These are phyloP conservation scores for Benthosema pterotum DNA, from an alignment of 2,797 vertebrate species.

Conservation along the genomic window DNA sequence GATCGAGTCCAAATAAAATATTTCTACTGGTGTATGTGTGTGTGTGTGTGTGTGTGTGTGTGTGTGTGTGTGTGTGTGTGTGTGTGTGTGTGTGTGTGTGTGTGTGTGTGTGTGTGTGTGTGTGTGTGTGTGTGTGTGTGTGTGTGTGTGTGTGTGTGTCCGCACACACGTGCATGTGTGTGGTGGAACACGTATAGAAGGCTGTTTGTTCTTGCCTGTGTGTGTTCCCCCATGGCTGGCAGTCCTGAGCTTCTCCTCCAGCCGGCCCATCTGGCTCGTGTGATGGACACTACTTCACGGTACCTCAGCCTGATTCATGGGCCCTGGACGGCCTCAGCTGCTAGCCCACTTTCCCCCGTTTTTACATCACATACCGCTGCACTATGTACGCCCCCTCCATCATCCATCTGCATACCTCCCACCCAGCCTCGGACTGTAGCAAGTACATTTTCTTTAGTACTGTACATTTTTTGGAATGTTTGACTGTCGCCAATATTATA, in stretches of 20 bases:
- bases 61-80: background rate
- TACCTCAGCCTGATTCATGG: slow-evolving; percentile 77
- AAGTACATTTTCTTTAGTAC: too few species aligned
- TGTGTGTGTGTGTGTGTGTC: background rate
- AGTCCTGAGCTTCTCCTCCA: slow-evolving; percentile 34
- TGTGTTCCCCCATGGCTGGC: slow-evolving; percentile 50
- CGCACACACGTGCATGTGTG: background rate
- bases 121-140: background rate
- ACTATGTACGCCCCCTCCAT: slow-evolving; percentile 21
- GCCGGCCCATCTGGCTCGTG: slow-evolving; percentile 76
- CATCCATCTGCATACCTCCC: slow-evolving; percentile 49
- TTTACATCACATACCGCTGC: slow-evolving; percentile 62
- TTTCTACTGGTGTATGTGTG: too few species aligned
- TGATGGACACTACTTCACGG: slow-evolving; percentile 70
- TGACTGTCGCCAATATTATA: too few species aligned
- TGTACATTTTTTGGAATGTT: too few species aligned
- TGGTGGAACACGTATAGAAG: slow-evolving; percentile 12
- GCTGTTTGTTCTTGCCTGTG: slow-evolving; percentile 54
- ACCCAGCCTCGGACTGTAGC: background rate
- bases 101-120: background rate
- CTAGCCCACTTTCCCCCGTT: slow-evolving; percentile 67
- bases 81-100: background rate
- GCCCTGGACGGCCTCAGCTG: slow-evolving; percentile 76
- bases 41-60: slow-evolving; percentile 7
- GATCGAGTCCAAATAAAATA: too few species aligned